Evolutionary conservation across 2,113 vertebrate genomes (phyloP), one percentile per base, ranked within the genome.

Genomic region (Strix aluco): DNA sequence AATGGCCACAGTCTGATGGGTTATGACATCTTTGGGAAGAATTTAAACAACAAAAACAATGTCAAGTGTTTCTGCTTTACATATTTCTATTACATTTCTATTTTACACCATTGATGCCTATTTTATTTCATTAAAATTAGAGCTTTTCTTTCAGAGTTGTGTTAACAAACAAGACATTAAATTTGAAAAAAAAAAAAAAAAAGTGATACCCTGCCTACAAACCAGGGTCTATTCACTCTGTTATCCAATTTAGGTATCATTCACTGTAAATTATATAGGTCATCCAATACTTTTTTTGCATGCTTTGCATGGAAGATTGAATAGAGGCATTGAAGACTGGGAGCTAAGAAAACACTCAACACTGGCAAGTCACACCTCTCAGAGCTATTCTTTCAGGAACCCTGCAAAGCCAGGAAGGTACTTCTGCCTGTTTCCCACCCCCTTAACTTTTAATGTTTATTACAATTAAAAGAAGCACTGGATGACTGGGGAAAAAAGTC

Each of bases 21-120:
- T 88, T 97, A 93, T 98, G 97, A 98, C 89, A 97, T 97, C 89
- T 91, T 65, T 73, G 70, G 54, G 49, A 83, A 95, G 57, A 93
- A 84, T 81, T 90, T 91, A 87, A 94, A 90, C 63, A 91, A 92
- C 38, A 66, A 81, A 90, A 96, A 27, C 88, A 92, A 59, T 49
- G 44, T 61, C 52, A 91, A 81, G 42, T 87, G 30, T 91, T 96
- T 90, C 89, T 97, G 73, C 30, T 91, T 86, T 93, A 84, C 61
- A 32, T 93, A 88, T 83, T 86, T 52, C 20, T 86, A 23, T 70
- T 86, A 49, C 17, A 16, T 36, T 79, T 80, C 27, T 70, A 11
- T 44, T 84, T 78, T 87, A 58, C 0, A 0, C 5, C 13, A 51
- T 63, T 77, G 26, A 44, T 69, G 26, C 4, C 26, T 77, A 22